phyloP scores from a whole-genome alignment of 1,140 invertebrate species.

The Drosophila busckii region DNA sequence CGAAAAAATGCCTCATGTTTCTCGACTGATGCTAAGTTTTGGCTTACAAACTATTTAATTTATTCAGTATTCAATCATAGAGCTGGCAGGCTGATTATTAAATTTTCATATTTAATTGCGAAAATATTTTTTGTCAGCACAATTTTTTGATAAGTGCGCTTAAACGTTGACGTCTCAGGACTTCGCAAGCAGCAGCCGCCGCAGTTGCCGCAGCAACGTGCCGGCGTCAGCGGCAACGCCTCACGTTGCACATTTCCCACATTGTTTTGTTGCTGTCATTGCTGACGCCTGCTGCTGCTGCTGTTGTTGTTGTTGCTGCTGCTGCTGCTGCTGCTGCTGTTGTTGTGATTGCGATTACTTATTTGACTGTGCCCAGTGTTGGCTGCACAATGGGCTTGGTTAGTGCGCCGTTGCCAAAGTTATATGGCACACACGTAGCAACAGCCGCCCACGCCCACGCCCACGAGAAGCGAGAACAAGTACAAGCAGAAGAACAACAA shows the following conservation, averaged over 20 bases:
- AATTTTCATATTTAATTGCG: too few relatives aligned
- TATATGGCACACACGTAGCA: constrained; percentile 64
- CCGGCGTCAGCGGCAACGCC: constrained; percentile 13
- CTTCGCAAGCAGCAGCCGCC: not conserved
- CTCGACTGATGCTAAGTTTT: too few relatives aligned
- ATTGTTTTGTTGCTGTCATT: constrained; percentile 66
- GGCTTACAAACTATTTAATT: too few relatives aligned
- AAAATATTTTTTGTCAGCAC: too few relatives aligned
- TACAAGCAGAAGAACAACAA: too few relatives aligned
- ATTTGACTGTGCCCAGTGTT: constrained; percentile 23
- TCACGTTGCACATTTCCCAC: constrained; percentile 65
- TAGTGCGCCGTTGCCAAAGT: constrained; percentile 50
- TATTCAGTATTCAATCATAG: too few relatives aligned
- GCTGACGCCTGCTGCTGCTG: constrained; percentile 14
- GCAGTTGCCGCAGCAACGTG: constrained; percentile 11
- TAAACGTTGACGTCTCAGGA: too few relatives aligned
- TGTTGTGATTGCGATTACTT: constrained; percentile 66
- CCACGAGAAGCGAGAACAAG: not conserved
- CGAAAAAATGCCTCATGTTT: too few relatives aligned
- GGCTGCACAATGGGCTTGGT: constrained; percentile 41
- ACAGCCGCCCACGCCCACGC: constrained; percentile 5
- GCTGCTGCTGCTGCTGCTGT: constrained; percentile 18
- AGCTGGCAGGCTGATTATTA: too few relatives aligned
- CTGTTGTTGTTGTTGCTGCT: constrained; percentile 47
- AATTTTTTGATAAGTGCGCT: too few relatives aligned